These are phyloP conservation scores for Heterodera carotae DNA, from an alignment of 1,140 invertebrate genomes.

Conservation along the genomic window DNA sequence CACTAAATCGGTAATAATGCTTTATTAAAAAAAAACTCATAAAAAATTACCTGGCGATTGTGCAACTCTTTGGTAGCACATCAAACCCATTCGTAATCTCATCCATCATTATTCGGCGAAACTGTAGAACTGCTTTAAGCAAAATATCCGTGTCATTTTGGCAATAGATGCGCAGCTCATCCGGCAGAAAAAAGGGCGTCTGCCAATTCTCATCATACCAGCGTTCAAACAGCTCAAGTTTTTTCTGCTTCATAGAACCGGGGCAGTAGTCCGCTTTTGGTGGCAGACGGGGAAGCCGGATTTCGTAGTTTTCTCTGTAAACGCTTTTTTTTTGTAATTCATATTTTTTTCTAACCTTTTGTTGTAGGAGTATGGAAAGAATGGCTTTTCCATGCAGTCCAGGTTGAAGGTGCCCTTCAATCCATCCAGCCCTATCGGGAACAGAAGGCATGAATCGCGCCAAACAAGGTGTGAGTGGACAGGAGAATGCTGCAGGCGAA, in stretches of 20 bases:
- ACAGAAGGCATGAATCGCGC: conserved; percentile 2
- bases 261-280: not conserved
- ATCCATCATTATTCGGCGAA: conserved; percentile 2
- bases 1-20: too few relatives aligned
- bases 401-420: not conserved
- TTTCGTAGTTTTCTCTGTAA: not conserved
- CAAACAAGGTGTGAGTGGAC: not conserved
- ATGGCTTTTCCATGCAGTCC: not conserved
- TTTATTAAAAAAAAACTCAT: too few relatives aligned
- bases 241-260: conserved; percentile 6
- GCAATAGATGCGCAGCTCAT: conserved; percentile 4
- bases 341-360: not conserved
- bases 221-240: not conserved
- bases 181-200: not conserved
- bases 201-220: not conserved
- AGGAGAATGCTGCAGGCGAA: not conserved
- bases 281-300: not conserved
- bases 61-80: not conserved
- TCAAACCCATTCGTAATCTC: conserved; percentile 14
- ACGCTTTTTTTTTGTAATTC: not conserved
- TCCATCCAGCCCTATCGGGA: not conserved
- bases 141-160: conserved; percentile 14
- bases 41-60: too few relatives aligned
- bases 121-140: not conserved
- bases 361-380: not conserved